Percentiles rank a stretch among this genome's conserved stretches.
Evolutionary conservation across 2,797 vertebrate species (phyloP).

Genomic region (Pagetopsis macropterus): DNA sequence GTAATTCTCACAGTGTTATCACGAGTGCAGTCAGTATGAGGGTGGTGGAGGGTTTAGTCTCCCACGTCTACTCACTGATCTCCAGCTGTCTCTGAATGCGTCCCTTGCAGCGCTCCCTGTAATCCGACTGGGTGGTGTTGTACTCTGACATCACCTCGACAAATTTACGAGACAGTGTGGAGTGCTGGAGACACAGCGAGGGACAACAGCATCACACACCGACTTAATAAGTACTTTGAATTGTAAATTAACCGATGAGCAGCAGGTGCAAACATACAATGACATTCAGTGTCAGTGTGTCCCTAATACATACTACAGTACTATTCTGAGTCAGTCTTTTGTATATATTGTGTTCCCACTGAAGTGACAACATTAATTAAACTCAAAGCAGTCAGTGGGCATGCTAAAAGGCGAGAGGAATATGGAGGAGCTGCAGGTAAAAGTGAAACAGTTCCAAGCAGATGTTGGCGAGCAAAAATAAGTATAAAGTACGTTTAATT

Average conservation of each 20-base stretch:
- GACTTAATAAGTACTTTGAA: slow-evolving; percentile 1
- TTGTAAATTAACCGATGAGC: background rate
- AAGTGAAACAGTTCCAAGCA: background rate
- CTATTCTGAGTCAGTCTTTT: background rate
- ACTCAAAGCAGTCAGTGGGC: background rate
- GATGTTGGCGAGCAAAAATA: background rate
- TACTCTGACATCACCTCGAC: slow-evolving; percentile 99
- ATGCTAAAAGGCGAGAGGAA: background rate
- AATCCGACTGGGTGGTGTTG: slow-evolving; percentile 95
- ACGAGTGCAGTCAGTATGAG: slow-evolving; percentile 5
- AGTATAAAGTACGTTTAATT: background rate
- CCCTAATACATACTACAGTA: background rate
- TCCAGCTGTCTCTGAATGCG: slow-evolving; percentile 97
- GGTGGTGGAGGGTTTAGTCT: slow-evolving; percentile 4
- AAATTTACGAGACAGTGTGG: slow-evolving; percentile 95
- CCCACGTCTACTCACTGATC: slow-evolving; percentile 89
- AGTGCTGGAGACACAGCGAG: slow-evolving; percentile 84
- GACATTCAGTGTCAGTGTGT: background rate
- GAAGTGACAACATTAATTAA: background rate
- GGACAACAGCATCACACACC: background rate
- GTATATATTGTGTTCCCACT: background rate
- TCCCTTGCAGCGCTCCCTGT: slow-evolving; percentile 97
- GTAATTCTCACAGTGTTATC: background rate
- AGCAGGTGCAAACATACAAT: background rate
- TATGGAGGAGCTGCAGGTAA: background rate